Conservation (phyloP, 1,140 invertebrate genomes). For the Plutomurus gul region DNA sequence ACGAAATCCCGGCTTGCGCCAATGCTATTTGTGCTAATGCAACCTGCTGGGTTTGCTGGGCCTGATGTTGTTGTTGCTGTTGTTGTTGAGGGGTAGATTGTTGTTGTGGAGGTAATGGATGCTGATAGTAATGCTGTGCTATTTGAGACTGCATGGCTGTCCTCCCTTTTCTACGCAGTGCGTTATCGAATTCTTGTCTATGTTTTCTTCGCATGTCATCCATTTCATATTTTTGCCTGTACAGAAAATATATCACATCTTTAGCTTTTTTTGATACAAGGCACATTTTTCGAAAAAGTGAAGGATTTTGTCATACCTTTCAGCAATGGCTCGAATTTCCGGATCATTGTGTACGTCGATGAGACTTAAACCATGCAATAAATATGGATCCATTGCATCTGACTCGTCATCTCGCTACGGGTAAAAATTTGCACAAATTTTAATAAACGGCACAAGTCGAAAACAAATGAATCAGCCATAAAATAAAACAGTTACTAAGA, state of each 20-base stretch:
- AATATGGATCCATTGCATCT: conserved; percentile 32
- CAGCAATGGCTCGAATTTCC: conserved; percentile 41
- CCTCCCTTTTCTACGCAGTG: conserved; percentile 32
- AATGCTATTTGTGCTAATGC: neutral
- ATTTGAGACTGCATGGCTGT: conserved; percentile 20
- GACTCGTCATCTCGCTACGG: conserved; percentile 31
- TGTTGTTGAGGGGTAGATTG: neutral
- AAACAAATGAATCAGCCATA: neutral
- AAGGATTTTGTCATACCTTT: conserved; percentile 33
- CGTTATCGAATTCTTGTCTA: conserved; percentile 42
- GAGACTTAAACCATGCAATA: conserved; percentile 32
- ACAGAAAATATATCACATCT: neutral
- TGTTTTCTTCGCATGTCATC: conserved; percentile 45
- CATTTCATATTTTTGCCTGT: conserved; percentile 48
- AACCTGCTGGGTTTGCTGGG: conserved; percentile 10
- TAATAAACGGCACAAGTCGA: neutral
- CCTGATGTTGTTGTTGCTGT: conserved; percentile 33
- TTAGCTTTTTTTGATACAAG: neutral
- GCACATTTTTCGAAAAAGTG: conserved; percentile 19
- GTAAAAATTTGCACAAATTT: neutral
- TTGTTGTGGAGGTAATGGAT: neutral
- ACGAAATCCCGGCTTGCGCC: neutral
- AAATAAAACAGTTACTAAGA: too few species aligned
- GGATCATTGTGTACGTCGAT: conserved; percentile 38
- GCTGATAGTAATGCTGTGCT: neutral